Percentiles rank a stretch among this genome's conserved stretches.
Conservation (phyloP, 2,888 invertebrate genomes). For the Pandemis cinnamomeana region DNA sequence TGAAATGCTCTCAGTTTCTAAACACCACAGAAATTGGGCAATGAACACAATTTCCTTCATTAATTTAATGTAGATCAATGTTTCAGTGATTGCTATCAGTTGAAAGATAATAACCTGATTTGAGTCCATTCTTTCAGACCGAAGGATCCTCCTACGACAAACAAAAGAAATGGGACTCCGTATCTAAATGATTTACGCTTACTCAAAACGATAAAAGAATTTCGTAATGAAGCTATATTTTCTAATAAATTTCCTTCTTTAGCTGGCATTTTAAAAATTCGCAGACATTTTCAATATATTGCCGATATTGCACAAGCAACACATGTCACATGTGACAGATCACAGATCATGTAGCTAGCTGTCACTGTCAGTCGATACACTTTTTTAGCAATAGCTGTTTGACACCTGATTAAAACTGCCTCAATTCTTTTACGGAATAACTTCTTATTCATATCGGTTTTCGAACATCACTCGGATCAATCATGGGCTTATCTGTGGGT, state of each 20-base stretch:
- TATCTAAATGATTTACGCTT: slow-evolving; percentile 87
- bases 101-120: slow-evolving; percentile 82
- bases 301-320: no score
- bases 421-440: not conserved
- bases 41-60: not conserved
- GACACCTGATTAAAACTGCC: not conserved
- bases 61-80: not conserved
- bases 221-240: slow-evolving; percentile 40
- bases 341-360: no score
- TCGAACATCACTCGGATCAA: slow-evolving; percentile 27
- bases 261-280: slow-evolving; percentile 48
- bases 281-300: slow-evolving; percentile 12
- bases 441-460: slow-evolving; percentile 20
- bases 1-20: no score
- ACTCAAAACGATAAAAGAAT: slow-evolving; percentile 36
- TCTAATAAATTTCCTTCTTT: slow-evolving; percentile 44
- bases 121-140: slow-evolving; percentile 89
- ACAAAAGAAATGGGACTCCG: slow-evolving; percentile 89
- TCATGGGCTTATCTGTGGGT: slow-evolving; percentile 51
- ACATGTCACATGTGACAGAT: no score
- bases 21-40: no score
- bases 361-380: not conserved
- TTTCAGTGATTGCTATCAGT: not conserved
- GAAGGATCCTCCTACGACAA: slow-evolving; percentile 91
- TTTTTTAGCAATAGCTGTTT: not conserved